These are phyloP conservation scores for Orthochromis malagaraziensis DNA, from an alignment of 2,113 vertebrate genomes.

Conservation along the genomic window DNA sequence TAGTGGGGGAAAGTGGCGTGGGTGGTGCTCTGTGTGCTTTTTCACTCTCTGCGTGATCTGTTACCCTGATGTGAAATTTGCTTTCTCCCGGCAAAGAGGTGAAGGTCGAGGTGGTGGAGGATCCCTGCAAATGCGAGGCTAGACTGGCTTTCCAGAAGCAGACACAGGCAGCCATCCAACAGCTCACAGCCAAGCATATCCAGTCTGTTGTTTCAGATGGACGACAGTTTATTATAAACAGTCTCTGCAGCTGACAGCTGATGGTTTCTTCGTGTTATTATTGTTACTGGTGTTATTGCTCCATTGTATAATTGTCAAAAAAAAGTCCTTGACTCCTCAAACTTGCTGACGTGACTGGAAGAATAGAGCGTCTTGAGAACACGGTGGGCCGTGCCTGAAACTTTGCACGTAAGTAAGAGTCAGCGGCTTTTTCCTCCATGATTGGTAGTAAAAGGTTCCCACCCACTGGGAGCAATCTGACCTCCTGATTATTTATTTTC, in stretches of 20 bases:
- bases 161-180: constrained; percentile 76
- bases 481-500: constrained; percentile 37
- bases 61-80: constrained; percentile 38
- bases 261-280: not conserved
- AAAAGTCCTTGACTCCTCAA: constrained; percentile 73
- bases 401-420: constrained; percentile 19
- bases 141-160: constrained; percentile 82
- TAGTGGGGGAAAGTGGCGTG: not conserved
- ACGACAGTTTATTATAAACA: not conserved
- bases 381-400: constrained; percentile 64
- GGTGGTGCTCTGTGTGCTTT: not conserved
- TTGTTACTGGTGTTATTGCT: not conserved
- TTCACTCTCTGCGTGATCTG: not conserved
- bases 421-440: not conserved
- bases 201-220: constrained; percentile 67
- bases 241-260: not conserved
- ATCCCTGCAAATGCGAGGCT: constrained; percentile 86
- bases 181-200: constrained; percentile 87
- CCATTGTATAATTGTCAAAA: not conserved
- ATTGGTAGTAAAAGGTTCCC: not conserved
- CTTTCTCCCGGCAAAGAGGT: constrained; percentile 59
- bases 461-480: not conserved
- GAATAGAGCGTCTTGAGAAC: constrained; percentile 74
- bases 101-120: constrained; percentile 68
- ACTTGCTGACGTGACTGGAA: constrained; percentile 81